These are phyloP conservation scores for Trachelipus rathkii DNA, from an alignment of 1,140 invertebrate genomes.

Conservation along the genomic window DNA sequence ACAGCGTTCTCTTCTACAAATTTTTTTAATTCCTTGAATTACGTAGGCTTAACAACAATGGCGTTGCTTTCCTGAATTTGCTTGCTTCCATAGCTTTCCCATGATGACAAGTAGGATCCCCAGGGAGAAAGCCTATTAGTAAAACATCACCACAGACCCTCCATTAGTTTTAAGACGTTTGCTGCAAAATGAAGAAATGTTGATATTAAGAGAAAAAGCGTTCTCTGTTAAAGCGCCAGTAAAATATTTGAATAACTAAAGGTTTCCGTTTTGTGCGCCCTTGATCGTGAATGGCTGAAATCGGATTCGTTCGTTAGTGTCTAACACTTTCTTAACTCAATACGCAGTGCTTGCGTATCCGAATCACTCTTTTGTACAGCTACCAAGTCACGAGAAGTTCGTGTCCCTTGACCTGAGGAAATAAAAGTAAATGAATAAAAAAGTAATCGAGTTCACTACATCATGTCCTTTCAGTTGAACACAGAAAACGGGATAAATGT, in stretches of 20 bases:
- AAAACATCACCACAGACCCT: conserved; percentile 88
- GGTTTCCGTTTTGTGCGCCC: conserved; percentile 85
- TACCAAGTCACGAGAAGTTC: conserved; percentile 83
- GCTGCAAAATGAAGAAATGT: conserved; percentile 55
- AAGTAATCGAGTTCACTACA: no score
- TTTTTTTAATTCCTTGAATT: conserved; percentile 64
- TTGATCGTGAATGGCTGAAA: conserved; percentile 90
- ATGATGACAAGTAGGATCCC: conserved; percentile 83
- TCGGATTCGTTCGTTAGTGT: conserved; percentile 83
- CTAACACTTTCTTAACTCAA: conserved; percentile 82
- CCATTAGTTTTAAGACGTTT: conserved; percentile 93
- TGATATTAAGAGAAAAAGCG: no score
- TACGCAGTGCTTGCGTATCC: conserved; percentile 98
- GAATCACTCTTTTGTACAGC: conserved; percentile 96
- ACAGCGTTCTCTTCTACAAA: conserved; percentile 80
- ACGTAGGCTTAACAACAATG: conserved; percentile 64
- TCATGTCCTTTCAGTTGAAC: no score
- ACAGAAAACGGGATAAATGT: no score
- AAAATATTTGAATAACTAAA: no score
- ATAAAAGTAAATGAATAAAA: no score
- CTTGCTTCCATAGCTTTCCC: conserved; percentile 97
- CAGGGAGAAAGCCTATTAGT: conserved; percentile 80
- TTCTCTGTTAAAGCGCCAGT: no score
- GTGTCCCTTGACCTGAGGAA: conserved; percentile 71
- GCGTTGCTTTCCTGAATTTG: conserved; percentile 97